phyloP scores from a whole-genome alignment of 2,113 vertebrate species.

The Silurus glanis region DNA sequence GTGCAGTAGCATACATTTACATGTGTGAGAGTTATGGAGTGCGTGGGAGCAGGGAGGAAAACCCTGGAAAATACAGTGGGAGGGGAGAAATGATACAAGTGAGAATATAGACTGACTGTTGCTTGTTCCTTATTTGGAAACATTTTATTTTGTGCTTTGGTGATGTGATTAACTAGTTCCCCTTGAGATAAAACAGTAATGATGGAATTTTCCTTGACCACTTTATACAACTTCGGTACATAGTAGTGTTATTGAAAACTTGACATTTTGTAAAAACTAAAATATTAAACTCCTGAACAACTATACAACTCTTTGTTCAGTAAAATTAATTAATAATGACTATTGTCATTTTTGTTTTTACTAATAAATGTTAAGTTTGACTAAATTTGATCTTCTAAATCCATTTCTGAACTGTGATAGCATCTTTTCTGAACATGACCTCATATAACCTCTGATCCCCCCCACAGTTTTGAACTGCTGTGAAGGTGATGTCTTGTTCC shows the following conservation, averaged over 20 bases:
- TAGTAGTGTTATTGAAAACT: background rate
- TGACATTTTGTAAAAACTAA: background rate
- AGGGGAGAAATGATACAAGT: slow-evolving; percentile 4
- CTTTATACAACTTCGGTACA: background rate
- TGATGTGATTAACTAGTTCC: background rate
- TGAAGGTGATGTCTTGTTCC: slow-evolving; percentile 86
- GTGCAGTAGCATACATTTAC: slow-evolving; percentile 23
- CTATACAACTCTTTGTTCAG: background rate
- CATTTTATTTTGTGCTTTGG: slow-evolving; percentile 16
- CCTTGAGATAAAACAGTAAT: background rate
- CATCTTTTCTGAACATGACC: slow-evolving; percentile 15
- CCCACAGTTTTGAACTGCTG: slow-evolving; percentile 72
- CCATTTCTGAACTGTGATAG: background rate
- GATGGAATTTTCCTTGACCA: background rate
- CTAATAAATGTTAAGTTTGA: background rate
- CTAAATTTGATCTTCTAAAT: background rate
- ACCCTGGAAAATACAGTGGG: slow-evolving; percentile 56
- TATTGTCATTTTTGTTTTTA: no score
- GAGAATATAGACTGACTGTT: slow-evolving; percentile 17
- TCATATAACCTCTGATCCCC: slow-evolving; percentile 2
- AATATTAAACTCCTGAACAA: background rate
- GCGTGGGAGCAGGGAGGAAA: slow-evolving; percentile 16
- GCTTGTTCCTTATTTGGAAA: background rate
- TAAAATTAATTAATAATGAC: background rate
- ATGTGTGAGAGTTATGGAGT: slow-evolving; percentile 19